A percentile compares a stretch with the other conserved stretches of the same genome.
phyloP scores from a whole-genome alignment of 2,888 invertebrate genomes.

The Eupeodes luniger region DNA sequence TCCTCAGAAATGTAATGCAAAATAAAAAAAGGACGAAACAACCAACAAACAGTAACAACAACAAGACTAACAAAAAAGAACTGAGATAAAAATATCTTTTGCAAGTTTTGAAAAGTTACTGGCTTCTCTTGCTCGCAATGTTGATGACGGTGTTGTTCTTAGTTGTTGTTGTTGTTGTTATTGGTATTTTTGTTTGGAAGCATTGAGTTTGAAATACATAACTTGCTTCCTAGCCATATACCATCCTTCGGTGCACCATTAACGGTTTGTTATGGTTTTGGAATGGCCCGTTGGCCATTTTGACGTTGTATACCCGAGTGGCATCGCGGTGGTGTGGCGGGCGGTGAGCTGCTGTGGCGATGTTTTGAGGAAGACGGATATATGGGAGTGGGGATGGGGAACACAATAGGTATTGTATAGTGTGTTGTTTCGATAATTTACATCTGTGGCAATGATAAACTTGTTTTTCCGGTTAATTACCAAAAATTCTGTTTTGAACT shows the following conservation, averaged over 20 bases:
- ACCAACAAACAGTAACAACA: neutral
- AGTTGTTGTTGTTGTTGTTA: slow-evolving; percentile 22
- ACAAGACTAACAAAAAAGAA: slow-evolving; percentile 2
- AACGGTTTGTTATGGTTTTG: slow-evolving; percentile 65
- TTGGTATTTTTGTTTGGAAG: slow-evolving; percentile 24
- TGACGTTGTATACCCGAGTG: slow-evolving; percentile 23
- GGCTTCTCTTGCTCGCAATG: slow-evolving; percentile 10
- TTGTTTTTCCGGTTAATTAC: slow-evolving; percentile 77
- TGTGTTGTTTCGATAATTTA: slow-evolving; percentile 76
- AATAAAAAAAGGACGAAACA: slow-evolving; percentile 20
- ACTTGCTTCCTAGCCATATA: neutral
- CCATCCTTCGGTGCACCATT: slow-evolving; percentile 33
- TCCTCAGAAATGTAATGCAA: slow-evolving; percentile 4
- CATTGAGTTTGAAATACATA: neutral
- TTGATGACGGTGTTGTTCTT: slow-evolving; percentile 39
- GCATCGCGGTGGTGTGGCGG: too few species aligned
- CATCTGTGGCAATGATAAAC: slow-evolving; percentile 77
- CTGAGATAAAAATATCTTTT: slow-evolving; percentile 72
- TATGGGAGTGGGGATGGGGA: neutral
- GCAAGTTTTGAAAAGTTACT: slow-evolving; percentile 55
- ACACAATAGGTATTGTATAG: slow-evolving; percentile 26
- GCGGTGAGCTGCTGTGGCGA: too few species aligned
- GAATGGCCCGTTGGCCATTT: slow-evolving; percentile 64
- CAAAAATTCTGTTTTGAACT: slow-evolving; percentile 58
- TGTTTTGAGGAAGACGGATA: too few species aligned